These are phyloP conservation scores for Gymnocheta viridis DNA, from an alignment of 2,888 invertebrate species.

Conservation along the genomic window DNA sequence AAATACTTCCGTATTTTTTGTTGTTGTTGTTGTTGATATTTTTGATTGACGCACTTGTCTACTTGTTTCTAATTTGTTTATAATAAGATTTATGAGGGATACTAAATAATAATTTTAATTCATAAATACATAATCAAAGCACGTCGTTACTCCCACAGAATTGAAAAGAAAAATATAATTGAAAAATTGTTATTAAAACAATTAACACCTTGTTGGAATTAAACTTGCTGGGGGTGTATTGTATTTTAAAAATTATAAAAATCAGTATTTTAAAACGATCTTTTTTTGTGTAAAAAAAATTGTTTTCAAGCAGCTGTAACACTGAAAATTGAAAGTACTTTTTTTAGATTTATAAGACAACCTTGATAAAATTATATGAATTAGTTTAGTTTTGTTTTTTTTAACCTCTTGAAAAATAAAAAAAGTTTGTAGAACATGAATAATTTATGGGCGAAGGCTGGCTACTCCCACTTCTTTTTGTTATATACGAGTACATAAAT, in stretches of 20 bases:
- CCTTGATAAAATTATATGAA: no score
- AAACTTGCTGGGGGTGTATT: background rate
- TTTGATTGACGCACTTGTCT: background rate
- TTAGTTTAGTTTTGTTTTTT: no score
- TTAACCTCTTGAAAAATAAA: no score
- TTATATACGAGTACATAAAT: no score
- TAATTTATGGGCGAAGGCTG: no score
- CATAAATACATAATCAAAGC: slow-evolving; percentile 9
- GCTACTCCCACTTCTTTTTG: no score
- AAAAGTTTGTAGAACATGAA: no score
- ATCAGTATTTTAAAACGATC: no score
- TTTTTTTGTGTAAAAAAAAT: no score
- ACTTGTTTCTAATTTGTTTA: background rate
- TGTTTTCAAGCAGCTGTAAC: no score
- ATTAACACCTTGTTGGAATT: background rate
- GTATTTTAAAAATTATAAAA: background rate
- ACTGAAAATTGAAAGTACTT: no score
- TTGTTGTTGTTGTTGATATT: background rate
- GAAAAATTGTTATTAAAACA: background rate
- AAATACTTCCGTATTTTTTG: background rate
- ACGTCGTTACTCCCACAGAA: slow-evolving; percentile 1
- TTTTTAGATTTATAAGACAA: no score
- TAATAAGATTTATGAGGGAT: background rate
- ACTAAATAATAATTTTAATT: slow-evolving; percentile 12
- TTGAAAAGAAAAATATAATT: background rate